phyloP scores from a whole-genome alignment of 1,140 invertebrate genomes.

The Drosophila lini region DNA sequence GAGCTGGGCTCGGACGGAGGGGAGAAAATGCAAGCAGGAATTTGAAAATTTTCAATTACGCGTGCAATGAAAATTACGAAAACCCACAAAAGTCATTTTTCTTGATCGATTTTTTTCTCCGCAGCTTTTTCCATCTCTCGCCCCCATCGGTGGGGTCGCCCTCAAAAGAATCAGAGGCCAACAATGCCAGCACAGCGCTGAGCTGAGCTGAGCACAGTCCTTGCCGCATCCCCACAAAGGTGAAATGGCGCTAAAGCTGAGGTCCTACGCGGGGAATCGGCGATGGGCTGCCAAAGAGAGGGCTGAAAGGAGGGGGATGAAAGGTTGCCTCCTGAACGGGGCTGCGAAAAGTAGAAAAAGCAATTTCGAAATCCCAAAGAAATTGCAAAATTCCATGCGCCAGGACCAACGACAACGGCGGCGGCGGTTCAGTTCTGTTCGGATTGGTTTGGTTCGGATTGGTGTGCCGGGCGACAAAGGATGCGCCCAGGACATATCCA shows the following conservation, averaged over 20 bases:
- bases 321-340: conserved; percentile 49
- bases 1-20: not conserved
- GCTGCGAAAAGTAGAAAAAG: conserved; percentile 78
- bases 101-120: conserved; percentile 79
- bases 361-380: conserved; percentile 83
- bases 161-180: conserved; percentile 76
- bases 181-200: conserved; percentile 57
- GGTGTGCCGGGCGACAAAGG: conserved; percentile 42
- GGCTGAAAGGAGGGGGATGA: conserved; percentile 10
- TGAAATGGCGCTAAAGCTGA: conserved; percentile 57
- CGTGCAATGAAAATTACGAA: conserved; percentile 83
- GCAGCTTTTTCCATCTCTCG: conserved; percentile 6
- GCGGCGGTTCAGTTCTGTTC: conserved; percentile 38
- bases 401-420: conserved; percentile 43
- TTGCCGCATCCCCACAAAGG: conserved; percentile 54
- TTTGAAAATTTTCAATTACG: conserved; percentile 83
- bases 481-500: conserved; percentile 44
- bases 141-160: conserved; percentile 24
- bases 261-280: conserved; percentile 22
- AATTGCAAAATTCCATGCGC: conserved; percentile 82
- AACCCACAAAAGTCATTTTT: conserved; percentile 83
- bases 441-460: conserved; percentile 22
- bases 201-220: conserved; percentile 33
- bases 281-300: not conserved
- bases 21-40: conserved; percentile 78